Conservation (phyloP, 2,888 invertebrate species). For the Troides aeacus region DNA sequence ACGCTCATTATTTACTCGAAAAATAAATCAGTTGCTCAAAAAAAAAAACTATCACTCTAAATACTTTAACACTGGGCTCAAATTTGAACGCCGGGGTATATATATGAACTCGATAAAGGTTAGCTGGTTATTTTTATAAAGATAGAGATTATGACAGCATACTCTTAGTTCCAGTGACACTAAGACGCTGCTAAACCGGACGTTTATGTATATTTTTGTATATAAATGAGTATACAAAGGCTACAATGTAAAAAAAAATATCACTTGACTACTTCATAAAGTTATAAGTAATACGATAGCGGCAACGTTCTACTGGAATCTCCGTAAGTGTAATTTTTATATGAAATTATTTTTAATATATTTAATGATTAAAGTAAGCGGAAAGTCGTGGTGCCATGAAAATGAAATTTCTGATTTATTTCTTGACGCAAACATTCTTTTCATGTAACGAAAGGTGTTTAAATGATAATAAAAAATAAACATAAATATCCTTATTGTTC, state of each 20-base stretch:
- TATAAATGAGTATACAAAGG: constrained; percentile 70
- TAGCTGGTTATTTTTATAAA: constrained; percentile 67
- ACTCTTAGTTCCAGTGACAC: constrained; percentile 48
- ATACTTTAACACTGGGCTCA: constrained; percentile 29
- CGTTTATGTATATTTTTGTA: constrained; percentile 78
- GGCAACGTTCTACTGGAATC: constrained; percentile 72
- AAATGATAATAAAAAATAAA: neutral
- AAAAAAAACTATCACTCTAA: constrained; percentile 26
- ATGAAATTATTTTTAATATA: constrained; percentile 69
- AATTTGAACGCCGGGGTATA: constrained; percentile 41
- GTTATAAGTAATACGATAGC: constrained; percentile 55
- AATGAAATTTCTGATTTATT: constrained; percentile 53
- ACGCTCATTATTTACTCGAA: constrained; percentile 12
- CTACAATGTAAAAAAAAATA: constrained; percentile 70
- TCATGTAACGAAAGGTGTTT: neutral
- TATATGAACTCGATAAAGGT: constrained; percentile 45
- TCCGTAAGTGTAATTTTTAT: constrained; percentile 74
- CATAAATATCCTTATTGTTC: no score
- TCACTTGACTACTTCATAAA: constrained; percentile 54
- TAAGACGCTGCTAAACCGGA: constrained; percentile 51
- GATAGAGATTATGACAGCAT: constrained; percentile 36
- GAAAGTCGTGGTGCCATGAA: constrained; percentile 77
- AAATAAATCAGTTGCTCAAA: constrained; percentile 38
- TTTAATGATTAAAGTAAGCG: constrained; percentile 66
- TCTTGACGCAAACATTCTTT: constrained; percentile 3